A percentile compares a stretch with the other conserved stretches of the same genome.
These are phyloP conservation scores for Coelinius sp. DNA, from an alignment of 2,888 invertebrate genomes.

Conservation along the genomic window DNA sequence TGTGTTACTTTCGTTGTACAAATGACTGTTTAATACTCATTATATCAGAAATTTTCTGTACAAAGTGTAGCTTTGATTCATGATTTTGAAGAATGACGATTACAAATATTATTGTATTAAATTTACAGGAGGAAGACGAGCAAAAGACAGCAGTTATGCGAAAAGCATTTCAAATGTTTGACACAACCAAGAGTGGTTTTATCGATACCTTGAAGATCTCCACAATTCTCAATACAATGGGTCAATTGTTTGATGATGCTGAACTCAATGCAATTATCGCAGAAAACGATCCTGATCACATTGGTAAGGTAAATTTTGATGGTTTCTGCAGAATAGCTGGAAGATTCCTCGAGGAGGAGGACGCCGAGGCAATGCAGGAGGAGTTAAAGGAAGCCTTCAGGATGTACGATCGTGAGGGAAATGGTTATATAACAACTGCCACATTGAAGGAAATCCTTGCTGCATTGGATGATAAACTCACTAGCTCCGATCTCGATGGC, in stretches of 20 bases:
- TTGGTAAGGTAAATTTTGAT: conserved; percentile 94
- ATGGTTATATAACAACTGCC: conserved; percentile 93
- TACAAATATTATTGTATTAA: background rate
- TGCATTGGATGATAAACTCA: conserved; percentile 94
- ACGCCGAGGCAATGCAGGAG: conserved; percentile 95
- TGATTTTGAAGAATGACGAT: too few species aligned
- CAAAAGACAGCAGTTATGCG: conserved; percentile 92
- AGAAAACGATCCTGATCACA: conserved; percentile 92
- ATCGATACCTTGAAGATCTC: conserved; percentile 93
- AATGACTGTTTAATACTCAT: conserved; percentile 2
- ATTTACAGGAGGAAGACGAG: conserved; percentile 76
- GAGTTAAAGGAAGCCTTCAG: conserved; percentile 98
- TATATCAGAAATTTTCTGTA: background rate
- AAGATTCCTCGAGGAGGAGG: conserved; percentile 95
- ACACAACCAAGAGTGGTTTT: conserved; percentile 91
- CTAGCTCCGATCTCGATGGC: conserved; percentile 92
- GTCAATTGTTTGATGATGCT: conserved; percentile 92
- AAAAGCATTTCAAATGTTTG: conserved; percentile 97
- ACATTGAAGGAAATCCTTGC: conserved; percentile 94
- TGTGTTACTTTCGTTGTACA: conserved; percentile 7
- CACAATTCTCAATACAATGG: conserved; percentile 94
- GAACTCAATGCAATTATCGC: conserved; percentile 91
- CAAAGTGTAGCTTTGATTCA: too few species aligned
- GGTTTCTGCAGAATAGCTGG: conserved; percentile 94
- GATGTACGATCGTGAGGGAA: conserved; percentile 96